Evolutionary conservation across 2,113 vertebrate species (phyloP).

Genomic region (Jacana jacana): DNA sequence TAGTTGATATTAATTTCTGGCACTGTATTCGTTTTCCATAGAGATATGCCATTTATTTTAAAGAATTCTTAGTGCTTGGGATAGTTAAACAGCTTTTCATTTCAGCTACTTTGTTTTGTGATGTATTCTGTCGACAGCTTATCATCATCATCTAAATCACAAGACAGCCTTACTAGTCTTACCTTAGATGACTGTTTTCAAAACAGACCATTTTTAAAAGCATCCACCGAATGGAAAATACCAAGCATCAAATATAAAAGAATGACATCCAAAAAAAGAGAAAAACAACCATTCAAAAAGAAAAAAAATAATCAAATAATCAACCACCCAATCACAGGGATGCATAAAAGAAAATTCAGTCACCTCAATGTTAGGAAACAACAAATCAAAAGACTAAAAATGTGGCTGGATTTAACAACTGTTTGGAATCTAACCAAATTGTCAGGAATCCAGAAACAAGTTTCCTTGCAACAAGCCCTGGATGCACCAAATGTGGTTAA

Average conservation of each 20-base stretch:
- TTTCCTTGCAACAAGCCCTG: not conserved
- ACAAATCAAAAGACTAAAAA: not conserved
- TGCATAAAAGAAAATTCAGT: not conserved
- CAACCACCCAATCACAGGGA: not conserved
- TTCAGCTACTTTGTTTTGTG: not conserved
- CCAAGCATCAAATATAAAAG: not conserved
- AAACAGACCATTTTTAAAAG: not conserved
- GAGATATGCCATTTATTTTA: not conserved
- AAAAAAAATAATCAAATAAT: not conserved
- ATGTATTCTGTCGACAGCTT: not conserved
- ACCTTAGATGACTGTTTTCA: not conserved
- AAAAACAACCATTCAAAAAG: not conserved
- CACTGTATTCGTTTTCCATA: not conserved
- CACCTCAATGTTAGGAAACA: not conserved
- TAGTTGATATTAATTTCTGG: constrained; percentile 31
- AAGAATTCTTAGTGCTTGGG: not conserved
- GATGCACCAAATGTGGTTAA: not conserved
- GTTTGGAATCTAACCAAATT: not conserved
- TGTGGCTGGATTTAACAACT: not conserved
- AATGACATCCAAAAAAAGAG: not conserved
- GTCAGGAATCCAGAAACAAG: not conserved
- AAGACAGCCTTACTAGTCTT: not conserved
- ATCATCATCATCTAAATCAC: not conserved
- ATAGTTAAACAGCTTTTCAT: not conserved
- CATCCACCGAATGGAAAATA: not conserved